These are phyloP conservation scores for Hyppa rectilinea DNA, from an alignment of 2,888 invertebrate species.

Conservation along the genomic window DNA sequence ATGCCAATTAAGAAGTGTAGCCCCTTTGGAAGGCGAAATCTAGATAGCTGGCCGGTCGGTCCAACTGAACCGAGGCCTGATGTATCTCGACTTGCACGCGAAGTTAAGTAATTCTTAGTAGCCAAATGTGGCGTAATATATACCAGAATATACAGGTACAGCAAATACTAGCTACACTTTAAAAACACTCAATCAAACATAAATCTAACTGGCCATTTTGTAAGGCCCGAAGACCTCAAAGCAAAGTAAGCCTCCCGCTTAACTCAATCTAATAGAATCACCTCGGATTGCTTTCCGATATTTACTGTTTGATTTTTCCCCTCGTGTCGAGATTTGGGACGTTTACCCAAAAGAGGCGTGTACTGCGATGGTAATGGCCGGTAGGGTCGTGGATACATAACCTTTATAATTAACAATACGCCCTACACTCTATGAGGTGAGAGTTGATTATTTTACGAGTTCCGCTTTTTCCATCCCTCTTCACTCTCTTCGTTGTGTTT, in stretches of 20 bases:
- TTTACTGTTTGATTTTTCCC: constrained; percentile 89
- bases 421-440: constrained; percentile 66
- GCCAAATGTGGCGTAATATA: constrained; percentile 51
- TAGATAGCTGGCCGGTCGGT: constrained; percentile 78
- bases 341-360: constrained; percentile 88
- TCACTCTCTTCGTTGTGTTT: constrained; percentile 53
- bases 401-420: constrained; percentile 85
- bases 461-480: constrained; percentile 64
- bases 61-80: constrained; percentile 69
- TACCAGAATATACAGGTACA: neutral
- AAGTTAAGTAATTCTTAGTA: constrained; percentile 70
- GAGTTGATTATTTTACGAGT: constrained; percentile 73
- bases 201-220: constrained; percentile 72
- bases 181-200: constrained; percentile 66
- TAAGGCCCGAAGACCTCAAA: constrained; percentile 75
- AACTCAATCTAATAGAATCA: constrained; percentile 89
- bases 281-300: constrained; percentile 89
- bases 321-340: constrained; percentile 85
- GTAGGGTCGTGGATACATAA: constrained; percentile 83
- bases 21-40: constrained; percentile 78
- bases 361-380: constrained; percentile 81
- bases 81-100: constrained; percentile 82
- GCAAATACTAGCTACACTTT: constrained; percentile 31
- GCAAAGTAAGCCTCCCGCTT: constrained; percentile 80
- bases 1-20: constrained; percentile 83